Conservation (phyloP, 2,113 vertebrate species). For the Melierax canorus region DNA sequence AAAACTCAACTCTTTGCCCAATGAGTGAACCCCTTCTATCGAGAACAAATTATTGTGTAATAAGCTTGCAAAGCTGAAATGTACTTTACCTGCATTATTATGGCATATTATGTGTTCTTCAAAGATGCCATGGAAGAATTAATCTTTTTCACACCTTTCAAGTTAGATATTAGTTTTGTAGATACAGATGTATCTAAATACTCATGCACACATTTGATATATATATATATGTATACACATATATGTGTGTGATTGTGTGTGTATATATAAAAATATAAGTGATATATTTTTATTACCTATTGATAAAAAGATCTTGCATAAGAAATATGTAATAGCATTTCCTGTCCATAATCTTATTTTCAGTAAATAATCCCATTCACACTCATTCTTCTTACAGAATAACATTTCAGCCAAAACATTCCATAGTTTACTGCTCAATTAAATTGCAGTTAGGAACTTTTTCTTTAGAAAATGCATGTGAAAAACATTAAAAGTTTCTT, state of each 20-base stretch:
- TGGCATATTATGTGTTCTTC: not conserved
- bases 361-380: not conserved
- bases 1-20: not conserved
- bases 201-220: fast-evolving
- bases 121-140: not conserved
- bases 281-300: not conserved
- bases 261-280: not conserved
- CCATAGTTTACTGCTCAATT: not conserved
- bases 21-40: not conserved
- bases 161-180: not conserved
- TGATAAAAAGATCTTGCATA: not conserved
- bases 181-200: not conserved
- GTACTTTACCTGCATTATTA: not conserved
- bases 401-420: not conserved
- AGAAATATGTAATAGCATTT: not conserved
- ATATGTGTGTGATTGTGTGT: not conserved
- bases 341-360: not conserved
- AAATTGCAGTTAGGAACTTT: not conserved
- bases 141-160: not conserved
- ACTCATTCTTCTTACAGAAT: not conserved
- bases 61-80: not conserved
- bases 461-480: not conserved
- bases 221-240: not conserved
- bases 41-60: not conserved
- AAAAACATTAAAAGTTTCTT: not conserved